A percentile compares a stretch with the other conserved stretches of the same genome.
These are phyloP conservation scores for Cheilosia urbana DNA, from an alignment of 2,888 invertebrate genomes.

Conservation along the genomic window DNA sequence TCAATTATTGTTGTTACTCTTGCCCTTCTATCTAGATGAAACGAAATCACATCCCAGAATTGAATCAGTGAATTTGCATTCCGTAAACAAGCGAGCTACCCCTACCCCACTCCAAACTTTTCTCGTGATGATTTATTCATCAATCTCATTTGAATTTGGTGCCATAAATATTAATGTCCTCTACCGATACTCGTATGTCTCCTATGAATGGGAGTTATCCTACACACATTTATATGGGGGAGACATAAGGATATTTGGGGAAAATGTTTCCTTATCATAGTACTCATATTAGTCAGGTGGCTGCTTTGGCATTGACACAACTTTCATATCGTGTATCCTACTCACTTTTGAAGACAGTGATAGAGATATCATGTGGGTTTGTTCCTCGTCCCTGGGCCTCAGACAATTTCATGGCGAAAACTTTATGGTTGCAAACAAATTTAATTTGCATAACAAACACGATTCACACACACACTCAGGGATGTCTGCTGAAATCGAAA, in stretches of 20 bases:
- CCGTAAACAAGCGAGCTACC: constrained; percentile 60
- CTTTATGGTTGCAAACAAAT: constrained; percentile 73
- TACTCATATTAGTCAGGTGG: constrained; percentile 60
- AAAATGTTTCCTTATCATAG: constrained; percentile 57
- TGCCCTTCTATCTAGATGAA: constrained; percentile 45
- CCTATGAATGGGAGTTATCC: constrained; percentile 58
- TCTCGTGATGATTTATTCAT: constrained; percentile 72
- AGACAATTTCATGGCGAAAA: constrained; percentile 45
- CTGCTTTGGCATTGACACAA: constrained; percentile 50
- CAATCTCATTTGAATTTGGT: constrained; percentile 75
- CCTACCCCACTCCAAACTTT: constrained; percentile 34
- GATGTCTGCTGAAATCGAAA: constrained; percentile 35
- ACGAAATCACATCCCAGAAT: constrained; percentile 64
- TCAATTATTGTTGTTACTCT: not conserved
- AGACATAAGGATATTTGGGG: constrained; percentile 41
- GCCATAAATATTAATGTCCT: constrained; percentile 73
- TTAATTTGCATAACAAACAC: constrained; percentile 75
- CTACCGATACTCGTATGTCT: constrained; percentile 29
- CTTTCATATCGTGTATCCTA: constrained; percentile 30
- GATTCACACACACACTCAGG: constrained; percentile 48
- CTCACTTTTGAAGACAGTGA: constrained; percentile 52
- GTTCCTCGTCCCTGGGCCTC: constrained; percentile 21
- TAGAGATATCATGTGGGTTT: constrained; percentile 62
- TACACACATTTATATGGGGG: constrained; percentile 7
- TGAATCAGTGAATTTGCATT: constrained; percentile 72